A percentile compares a stretch with the other conserved stretches of the same genome.
These are phyloP conservation scores for Trachelus troglodyta DNA, from an alignment of 2,888 invertebrate species.

Conservation along the genomic window DNA sequence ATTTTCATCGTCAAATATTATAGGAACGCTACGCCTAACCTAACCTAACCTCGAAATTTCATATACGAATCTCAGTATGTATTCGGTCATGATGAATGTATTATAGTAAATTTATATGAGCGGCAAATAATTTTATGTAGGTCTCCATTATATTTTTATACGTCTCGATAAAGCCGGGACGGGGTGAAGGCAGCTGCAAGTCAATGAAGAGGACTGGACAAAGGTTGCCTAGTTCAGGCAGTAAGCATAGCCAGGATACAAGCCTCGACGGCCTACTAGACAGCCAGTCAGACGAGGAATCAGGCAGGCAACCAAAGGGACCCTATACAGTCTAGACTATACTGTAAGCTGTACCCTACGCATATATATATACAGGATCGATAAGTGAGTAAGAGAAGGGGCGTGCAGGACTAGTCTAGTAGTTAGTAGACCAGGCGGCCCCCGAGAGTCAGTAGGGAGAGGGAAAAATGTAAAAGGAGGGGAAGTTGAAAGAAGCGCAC, in stretches of 20 bases:
- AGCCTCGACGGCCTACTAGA: neutral
- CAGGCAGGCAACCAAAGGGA: neutral
- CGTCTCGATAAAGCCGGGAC: neutral
- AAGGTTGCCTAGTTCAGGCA: neutral
- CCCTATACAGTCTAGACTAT: neutral
- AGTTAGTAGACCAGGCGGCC: neutral
- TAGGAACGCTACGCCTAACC: neutral
- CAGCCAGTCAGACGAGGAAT: neutral
- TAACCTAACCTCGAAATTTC: too few species aligned
- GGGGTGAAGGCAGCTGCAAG: neutral
- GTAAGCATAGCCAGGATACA: neutral
- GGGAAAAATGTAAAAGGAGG: slow-evolving; percentile 5
- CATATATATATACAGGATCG: neutral
- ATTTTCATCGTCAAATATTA: neutral
- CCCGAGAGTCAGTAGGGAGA: neutral
- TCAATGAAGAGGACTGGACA: neutral
- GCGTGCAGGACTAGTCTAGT: neutral
- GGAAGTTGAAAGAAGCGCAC: slow-evolving; percentile 3
- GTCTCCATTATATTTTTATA: neutral
- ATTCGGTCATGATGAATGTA: neutral
- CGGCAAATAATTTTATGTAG: neutral
- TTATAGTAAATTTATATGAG: neutral
- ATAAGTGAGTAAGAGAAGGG: neutral
- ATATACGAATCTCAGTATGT: neutral
- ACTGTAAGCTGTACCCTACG: neutral